A percentile compares a stretch with the other conserved stretches of the same genome.
Evolutionary conservation across 2,797 vertebrate genomes (phyloP).

Genomic region (Platyrinchus mystaceus): DNA sequence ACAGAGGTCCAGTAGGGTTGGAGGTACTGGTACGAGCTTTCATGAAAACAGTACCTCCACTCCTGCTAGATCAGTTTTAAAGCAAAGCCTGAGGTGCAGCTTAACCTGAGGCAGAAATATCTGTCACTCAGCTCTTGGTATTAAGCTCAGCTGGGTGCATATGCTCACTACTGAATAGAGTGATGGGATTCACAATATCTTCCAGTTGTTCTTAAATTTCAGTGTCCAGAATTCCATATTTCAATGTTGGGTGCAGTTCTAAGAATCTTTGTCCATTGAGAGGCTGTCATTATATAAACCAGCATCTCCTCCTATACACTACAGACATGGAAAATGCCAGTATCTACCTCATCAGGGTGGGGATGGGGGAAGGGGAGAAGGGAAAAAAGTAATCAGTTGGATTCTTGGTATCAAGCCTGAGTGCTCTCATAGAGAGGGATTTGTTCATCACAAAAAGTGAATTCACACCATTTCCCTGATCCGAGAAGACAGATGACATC

Average conservation of each 20-base stretch:
- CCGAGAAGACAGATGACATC: conserved; percentile 34
- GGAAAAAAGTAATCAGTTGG: background rate
- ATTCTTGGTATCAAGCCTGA: conserved; percentile 14
- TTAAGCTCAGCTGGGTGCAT: fast-evolving
- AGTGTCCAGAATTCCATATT: background rate
- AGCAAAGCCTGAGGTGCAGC: background rate
- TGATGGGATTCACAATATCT: background rate
- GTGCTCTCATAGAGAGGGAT: conserved; percentile 30
- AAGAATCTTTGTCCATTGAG: background rate
- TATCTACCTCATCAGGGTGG: conserved; percentile 20
- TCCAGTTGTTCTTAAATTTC: background rate
- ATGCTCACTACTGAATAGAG: fast-evolving
- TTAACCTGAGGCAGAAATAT: background rate
- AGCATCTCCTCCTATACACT: background rate
- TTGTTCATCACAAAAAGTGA: conserved; percentile 41
- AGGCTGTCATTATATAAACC: background rate
- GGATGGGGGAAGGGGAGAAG: background rate
- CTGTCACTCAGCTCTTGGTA: background rate
- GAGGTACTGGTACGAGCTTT: background rate
- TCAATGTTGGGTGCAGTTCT: background rate
- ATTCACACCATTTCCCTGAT: background rate
- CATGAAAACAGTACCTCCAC: background rate
- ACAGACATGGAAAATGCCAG: background rate
- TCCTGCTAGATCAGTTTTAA: background rate
- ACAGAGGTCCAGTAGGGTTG: background rate